Evolutionary conservation across 2,888 invertebrate genomes (phyloP).

Genomic region (Amphipoea oculea): DNA sequence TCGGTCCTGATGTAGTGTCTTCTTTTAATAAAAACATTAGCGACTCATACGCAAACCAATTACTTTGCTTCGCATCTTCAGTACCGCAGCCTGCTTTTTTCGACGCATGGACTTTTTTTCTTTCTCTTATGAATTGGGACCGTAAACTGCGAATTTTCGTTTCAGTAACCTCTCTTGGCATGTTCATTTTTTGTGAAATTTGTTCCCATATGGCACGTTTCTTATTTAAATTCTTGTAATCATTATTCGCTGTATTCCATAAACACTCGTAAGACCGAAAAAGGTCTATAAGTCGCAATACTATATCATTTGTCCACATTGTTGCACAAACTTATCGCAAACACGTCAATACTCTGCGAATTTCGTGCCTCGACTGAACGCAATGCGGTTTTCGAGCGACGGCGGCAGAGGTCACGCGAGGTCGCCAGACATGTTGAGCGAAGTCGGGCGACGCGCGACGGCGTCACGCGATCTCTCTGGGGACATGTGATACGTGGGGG

Average conservation of each 20-base stretch:
- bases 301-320: conserved; percentile 32
- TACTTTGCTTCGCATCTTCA: conserved; percentile 24
- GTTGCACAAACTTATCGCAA: background rate
- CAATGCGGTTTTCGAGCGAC: background rate
- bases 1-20: conserved; percentile 2
- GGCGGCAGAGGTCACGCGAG: conserved; percentile 6
- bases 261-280: conserved; percentile 26
- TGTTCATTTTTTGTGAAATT: conserved; percentile 28
- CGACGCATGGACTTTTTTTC: conserved; percentile 29
- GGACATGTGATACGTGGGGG: background rate
- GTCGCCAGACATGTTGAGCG: conserved; percentile 25
- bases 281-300: conserved; percentile 19
- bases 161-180: conserved; percentile 45
- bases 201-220: conserved; percentile 36
- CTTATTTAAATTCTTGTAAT: conserved; percentile 34
- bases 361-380: background rate
- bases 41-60: conserved; percentile 41
- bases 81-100: conserved; percentile 21
- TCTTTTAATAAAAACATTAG: conserved; percentile 39
- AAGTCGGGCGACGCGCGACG: conserved; percentile 4
- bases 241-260: conserved; percentile 31
- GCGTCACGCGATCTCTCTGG: background rate
- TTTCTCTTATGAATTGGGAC: conserved; percentile 48
- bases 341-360: background rate
- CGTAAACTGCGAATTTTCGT: conserved; percentile 43